Evolutionary conservation across 2,888 invertebrate species (phyloP), one percentile per base, ranked within the genome.

Genomic region (Andrena flavipes): DNA sequence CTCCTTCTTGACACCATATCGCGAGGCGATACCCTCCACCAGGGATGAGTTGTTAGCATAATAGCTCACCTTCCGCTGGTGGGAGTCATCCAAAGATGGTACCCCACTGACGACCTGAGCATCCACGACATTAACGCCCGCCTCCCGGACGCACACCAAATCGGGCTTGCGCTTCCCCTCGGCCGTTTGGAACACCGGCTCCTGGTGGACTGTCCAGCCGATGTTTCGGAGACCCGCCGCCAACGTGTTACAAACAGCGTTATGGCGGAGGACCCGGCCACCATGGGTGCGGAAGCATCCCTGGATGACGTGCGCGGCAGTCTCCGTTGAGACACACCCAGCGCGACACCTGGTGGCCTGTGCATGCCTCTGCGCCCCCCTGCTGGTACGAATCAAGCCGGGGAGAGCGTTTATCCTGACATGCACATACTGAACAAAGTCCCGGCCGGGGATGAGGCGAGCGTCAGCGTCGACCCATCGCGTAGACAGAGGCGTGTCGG

Each of bases 351-450:
- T 2, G 0, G 1, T n/a, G 10, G 23, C 0, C 0, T 2, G 0
- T 2, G 4, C 10, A 13, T 6, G 29, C 16, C 20, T 5, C 2
- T 29, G 35, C 0, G 0, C 8, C 0, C 69, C 69, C 29, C 59
- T 60, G 0, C 10, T 48, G 4, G 59, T 69, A 29, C 69, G 23
- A 1, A 69, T 16, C 35, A 16, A 5, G 2, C 29, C 29, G 29
- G 59, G 69, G 0, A 59, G 8, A 1, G 59, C 69, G 29, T 70
- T 70, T 0, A 70, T 70, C 8, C 69, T 42, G 1, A 26, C 42
- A 1, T 35, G 90, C 26, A 89, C 76, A 42, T 89, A 91, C 49
- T 92, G 89, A 63, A 92, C 82, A 77, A 74, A 93, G 60, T 92
- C 92, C 2, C 87, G 84, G 5, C 90, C 90, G 0, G 90, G 82